Evolutionary conservation across 2,888 invertebrate species (phyloP).

Genomic region (Myopa testacea): DNA sequence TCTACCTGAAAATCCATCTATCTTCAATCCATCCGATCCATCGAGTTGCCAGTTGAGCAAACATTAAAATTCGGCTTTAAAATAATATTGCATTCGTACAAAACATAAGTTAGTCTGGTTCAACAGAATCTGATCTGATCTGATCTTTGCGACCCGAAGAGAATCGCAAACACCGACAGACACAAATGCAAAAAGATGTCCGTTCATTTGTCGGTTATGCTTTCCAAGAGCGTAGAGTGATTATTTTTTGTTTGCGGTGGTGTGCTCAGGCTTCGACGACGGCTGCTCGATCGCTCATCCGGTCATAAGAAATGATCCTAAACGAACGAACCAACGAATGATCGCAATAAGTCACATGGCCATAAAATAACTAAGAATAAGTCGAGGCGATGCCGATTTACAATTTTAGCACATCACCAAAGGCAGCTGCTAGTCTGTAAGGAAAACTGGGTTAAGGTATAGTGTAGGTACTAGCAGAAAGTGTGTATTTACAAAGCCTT

Average conservation of each 20-base stretch:
- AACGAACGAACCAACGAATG: not conserved
- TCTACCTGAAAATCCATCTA: not conserved
- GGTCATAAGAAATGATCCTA: not conserved
- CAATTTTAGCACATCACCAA: constrained; percentile 17
- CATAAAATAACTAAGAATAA: constrained; percentile 2
- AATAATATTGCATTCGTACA: no score
- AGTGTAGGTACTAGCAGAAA: not conserved
- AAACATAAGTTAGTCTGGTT: not conserved
- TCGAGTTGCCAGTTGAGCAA: constrained; percentile 14
- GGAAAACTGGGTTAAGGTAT: not conserved
- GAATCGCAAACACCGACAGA: not conserved
- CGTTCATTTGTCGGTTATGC: not conserved
- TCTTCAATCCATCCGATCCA: not conserved
- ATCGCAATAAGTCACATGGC: constrained; percentile 30
- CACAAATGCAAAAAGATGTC: not conserved
- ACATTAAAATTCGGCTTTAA: constrained; percentile 11
- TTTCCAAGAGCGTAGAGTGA: not conserved
- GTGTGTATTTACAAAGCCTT: not conserved
- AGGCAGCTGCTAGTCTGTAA: constrained; percentile 13
- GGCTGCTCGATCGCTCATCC: not conserved
- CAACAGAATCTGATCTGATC: not conserved
- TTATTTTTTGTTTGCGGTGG: no score
- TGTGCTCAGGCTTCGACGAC: not conserved
- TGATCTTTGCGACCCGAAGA: not conserved
- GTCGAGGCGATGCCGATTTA: constrained; percentile 1